Evolutionary conservation across 92 coral and sea anemone genomes (phyloP).

Genomic region (Palythoa grandiflora): DNA sequence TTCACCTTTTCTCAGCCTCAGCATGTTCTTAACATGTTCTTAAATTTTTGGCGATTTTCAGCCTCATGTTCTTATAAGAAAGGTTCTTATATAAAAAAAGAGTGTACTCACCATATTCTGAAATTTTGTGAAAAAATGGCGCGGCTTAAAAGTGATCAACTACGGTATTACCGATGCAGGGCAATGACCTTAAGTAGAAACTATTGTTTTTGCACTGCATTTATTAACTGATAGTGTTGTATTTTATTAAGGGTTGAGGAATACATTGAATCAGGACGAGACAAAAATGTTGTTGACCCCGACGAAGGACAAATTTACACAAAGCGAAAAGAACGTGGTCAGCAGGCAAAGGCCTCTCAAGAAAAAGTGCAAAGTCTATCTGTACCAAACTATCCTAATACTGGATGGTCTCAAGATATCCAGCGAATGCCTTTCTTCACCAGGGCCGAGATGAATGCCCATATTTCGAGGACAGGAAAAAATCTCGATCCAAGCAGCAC

Average conservation of each 20-base stretch:
- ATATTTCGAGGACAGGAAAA: constrained; percentile 4
- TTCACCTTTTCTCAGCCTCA: no score
- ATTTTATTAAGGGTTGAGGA: constrained; percentile 6
- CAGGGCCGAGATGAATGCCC: constrained; percentile 9
- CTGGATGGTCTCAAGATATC: constrained; percentile 9
- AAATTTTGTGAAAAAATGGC: no score
- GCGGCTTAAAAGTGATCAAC: no score
- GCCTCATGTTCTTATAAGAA: no score
- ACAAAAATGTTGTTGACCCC: constrained; percentile 1
- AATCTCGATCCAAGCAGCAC: neutral
- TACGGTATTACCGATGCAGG: neutral
- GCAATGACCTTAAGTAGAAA: constrained; percentile 3
- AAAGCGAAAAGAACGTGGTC: constrained; percentile 5
- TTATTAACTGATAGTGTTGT: constrained; percentile 5
- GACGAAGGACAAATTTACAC: constrained; percentile 8
- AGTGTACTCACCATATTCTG: no score
- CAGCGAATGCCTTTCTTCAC: constrained; percentile 9
- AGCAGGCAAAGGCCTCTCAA: constrained; percentile 6
- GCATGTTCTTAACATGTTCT: no score
- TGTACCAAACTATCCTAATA: constrained; percentile 1
- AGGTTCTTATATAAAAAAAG: no score
- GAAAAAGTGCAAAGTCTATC: constrained; percentile 4
- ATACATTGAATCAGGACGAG: neutral
- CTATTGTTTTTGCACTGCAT: constrained; percentile 9
- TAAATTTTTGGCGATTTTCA: no score